Base-by-base conservation (phyloP, 53 echinoderm and acorn worm species). In the Hippasteria phrygiana region DNA sequence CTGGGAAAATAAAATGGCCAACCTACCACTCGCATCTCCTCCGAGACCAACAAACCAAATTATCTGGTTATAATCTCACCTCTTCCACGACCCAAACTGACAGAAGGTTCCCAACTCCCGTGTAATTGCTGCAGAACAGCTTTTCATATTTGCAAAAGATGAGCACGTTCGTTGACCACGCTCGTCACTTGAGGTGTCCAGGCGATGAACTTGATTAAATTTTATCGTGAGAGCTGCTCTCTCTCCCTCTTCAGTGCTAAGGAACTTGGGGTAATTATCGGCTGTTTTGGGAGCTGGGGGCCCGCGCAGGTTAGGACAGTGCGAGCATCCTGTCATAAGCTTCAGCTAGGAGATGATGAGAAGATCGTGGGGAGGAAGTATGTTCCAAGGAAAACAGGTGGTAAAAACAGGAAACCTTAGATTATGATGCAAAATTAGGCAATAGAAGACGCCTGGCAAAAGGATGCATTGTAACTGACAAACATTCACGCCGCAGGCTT, bases 381-480 rank as follows among this genome's bases (percentile, higher is more conserved):
- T 85, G 85, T 85, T 85, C 85, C 85, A 85, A 85, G 85, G 85
- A 85, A 85, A 85, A 85, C 85, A 85, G 85, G 85, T 85, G 85
- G 85, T 71, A 85, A 85, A 85, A 85, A 85, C 85, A 85, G 85
- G 85, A 85, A 85, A 85, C 85, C 71, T 85, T 85, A 85, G 85
- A 85, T 85, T 85, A 85, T 85, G 85, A 85, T 85, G 85, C 85
- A 85, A 85, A 85, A 85, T 85, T 85, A 85, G 85, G 85, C 85
- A 85, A 85, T 71, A 71, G 85, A 85, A 85, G 85, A 85, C 69
- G 85, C 85, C 85, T 85, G 85, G 69, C 85, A 70, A 85, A 27
- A 85, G 85, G 85, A 85, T 85, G 85, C 85, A 85, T 85, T 85
- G 85, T 85, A 69, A 85, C 85, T 85, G 85, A 85, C 85, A 85